Conservation (phyloP, 2,113 vertebrate species). For the Spilogale gracilis region DNA sequence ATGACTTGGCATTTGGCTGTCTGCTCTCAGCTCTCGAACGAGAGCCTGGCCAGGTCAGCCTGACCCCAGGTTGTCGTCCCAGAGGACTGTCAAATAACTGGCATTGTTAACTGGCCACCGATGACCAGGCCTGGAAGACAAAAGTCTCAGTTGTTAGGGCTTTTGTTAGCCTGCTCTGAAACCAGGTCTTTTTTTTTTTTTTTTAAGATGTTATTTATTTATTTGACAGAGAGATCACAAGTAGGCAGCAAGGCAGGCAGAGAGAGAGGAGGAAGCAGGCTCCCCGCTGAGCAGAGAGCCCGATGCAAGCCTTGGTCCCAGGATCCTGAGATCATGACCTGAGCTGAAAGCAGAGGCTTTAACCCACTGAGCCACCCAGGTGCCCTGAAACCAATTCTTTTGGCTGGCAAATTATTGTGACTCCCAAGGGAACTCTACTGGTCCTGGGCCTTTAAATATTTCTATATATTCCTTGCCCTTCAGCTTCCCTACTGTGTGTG, state of each 20-base stretch:
- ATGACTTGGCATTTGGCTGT: neutral
- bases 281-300: no score
- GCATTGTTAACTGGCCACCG: neutral
- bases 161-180: neutral
- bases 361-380: no score
- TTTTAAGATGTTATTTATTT: no score
- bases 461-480: neutral
- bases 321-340: no score
- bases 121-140: neutral
- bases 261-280: no score
- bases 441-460: neutral
- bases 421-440: neutral
- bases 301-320: no score
- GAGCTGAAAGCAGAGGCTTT: no score
- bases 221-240: no score
- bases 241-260: no score
- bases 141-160: neutral
- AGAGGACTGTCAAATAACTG: constrained; percentile 48
- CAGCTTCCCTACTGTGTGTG: neutral
- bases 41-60: constrained; percentile 54
- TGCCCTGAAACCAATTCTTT: neutral
- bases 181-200: neutral
- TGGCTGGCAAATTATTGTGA: neutral
- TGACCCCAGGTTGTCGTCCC: constrained; percentile 39
- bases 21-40: neutral